Evolutionary conservation across 2,113 vertebrate genomes (phyloP), one percentile per base, ranked within the genome.

Genomic region (Pteropus alecto): DNA sequence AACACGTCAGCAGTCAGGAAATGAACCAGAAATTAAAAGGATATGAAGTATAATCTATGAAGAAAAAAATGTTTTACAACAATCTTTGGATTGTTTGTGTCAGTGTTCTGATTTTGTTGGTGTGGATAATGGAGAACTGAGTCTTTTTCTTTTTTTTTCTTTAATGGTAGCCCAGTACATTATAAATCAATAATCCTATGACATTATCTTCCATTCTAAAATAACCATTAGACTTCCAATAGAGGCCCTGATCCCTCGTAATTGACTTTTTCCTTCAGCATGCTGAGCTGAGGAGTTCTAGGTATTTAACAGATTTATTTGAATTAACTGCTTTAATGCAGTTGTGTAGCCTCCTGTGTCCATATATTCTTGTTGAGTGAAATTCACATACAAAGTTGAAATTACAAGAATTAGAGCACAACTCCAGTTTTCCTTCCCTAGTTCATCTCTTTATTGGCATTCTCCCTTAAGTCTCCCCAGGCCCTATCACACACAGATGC

Each of bases 1-100:
- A 94, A 19, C 26, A 65, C 78, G 58, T 46, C 11, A 33, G 68
- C 12, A 46, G 15, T 33, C 35, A 96, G 88, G 84, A 92, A 95
- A 88, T 87, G 58, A 94, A 87, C 35, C 79, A 85, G 18, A 87
- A 87, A 95, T 92, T 51, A 90, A 96, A 94, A 93, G 43, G 30
- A 87, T 56, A 51, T 61, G 54, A 87, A 94, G 76, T 38, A 5
- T 58, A 82, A 77, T 81, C 28, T 92, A 67, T 93, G 54, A 71
- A 81, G 77, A 87, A 87, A 83, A 97, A 54, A 71, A 70, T 84
- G 6, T 14, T 84, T 8, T 18, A 28, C 41, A 90, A 43, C 2
- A 85, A 26, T 74, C 65, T 56, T 76, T 79, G 56, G 89, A n/a
- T 56, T 13, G 26, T 71, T 30, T 89, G 4, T 68, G 70, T 71